Evolutionary conservation across 1,140 invertebrate genomes (phyloP), one percentile per base, ranked within the genome.

Genomic region (Hylaeus anthracinus): DNA sequence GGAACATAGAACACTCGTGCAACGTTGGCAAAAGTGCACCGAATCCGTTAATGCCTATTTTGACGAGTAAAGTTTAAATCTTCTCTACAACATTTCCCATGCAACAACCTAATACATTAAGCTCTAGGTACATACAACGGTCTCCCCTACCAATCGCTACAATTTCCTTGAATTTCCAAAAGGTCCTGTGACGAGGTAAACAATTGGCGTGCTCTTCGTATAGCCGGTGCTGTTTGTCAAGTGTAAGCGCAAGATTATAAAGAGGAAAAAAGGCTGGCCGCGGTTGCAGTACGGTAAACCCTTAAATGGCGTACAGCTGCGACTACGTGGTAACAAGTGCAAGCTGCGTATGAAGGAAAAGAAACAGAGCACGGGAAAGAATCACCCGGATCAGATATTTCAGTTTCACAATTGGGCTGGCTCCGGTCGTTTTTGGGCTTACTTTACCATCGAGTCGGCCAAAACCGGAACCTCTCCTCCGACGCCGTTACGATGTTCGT

Each of bases 331-430:
- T 48, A 41, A 39, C 70, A 45, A 79, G 70, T 26, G 61, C 65
- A 67, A 51, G 64, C 71, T 39, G 60, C 51, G 76, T 65, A 66
- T 79, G 61, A 37, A 51, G 53, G 51, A 79, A 79, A 87, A 85
- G 88, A 90, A 90, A 89, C 87, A 84, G 55, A 79, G 82, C 79
- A 75, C 72, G 71, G 51, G 61, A 58, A 80, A 67, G 64, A 87
- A 89, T 88, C 85, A 81, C 85, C 81, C 77, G 73, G 85, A 88
- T 88, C 85, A 84, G 84, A 88, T 87, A 88, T 88, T 90, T 89
- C 82, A 82, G 88, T 66, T 69, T 72, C 83, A 77, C 77, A 74
- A 83, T 76, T 70, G 72, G 56, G 64, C 56, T 75, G 75, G 72
- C 72, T 65, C 81, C 65, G 39, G 65, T 75, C 86, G 81, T 75